Conservation (phyloP, 2,113 vertebrate genomes). For the Callocephalon fimbriatum region DNA sequence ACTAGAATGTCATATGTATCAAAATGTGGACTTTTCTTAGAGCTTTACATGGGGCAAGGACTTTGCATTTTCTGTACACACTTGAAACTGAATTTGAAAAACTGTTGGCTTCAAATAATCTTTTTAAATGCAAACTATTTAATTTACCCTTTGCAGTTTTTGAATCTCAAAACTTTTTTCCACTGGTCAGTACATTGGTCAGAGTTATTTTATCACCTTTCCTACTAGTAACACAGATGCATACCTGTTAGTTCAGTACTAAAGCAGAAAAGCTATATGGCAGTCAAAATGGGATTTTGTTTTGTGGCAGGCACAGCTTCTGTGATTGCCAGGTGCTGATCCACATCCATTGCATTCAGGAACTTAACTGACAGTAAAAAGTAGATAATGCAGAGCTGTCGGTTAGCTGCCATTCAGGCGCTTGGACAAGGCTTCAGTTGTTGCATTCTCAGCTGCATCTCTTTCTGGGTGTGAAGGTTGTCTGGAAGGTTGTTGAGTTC, state of each 20-base stretch:
- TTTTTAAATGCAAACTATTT: neutral
- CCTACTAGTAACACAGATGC: neutral
- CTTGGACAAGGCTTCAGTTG: neutral
- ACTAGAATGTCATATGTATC: neutral
- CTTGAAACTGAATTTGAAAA: conserved; percentile 6
- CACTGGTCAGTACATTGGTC: neutral
- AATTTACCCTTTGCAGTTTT: neutral
- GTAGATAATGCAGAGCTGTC: neutral
- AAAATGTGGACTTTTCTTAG: neutral
- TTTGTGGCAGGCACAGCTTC: neutral
- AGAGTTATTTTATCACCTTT: neutral
- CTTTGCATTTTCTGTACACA: conserved; percentile 1
- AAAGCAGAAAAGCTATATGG: neutral
- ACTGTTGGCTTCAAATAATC: neutral
- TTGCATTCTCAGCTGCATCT: neutral
- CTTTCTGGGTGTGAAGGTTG: neutral
- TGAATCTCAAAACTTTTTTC: neutral
- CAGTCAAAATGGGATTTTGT: neutral
- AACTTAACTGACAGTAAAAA: neutral
- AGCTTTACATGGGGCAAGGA: neutral
- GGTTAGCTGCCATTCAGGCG: neutral
- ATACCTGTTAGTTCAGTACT: neutral
- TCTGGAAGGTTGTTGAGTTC: neutral
- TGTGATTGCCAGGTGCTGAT: neutral
- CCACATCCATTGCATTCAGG: neutral